Base-by-base conservation (phyloP, 2,888 invertebrate genomes). In the Lymantria dispar region DNA sequence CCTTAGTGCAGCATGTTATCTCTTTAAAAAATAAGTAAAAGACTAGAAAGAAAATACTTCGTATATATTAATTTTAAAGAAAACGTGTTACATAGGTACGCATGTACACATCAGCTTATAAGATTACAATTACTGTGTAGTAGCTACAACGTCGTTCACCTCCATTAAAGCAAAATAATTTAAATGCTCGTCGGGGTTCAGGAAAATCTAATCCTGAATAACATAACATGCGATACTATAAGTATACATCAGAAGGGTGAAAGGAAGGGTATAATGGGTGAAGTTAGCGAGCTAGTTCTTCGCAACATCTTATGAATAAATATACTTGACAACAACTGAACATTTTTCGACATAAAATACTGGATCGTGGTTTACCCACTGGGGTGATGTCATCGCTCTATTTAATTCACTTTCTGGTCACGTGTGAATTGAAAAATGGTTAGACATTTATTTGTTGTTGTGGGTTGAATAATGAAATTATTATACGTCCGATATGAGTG, bases 351-450 rank as follows among this genome's bases (percentile, higher is more conserved):
- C 58, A 64, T 62, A 67, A 69, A 66, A 64, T 56, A 62, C 56
- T 62, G 60, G 64, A 56, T 67, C 58, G 62, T 55, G 62, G 57
- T 54, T 64, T 56, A 57, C 53, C 54, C 48, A 43, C 51, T 53
- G 49, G 52, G 48, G 54, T 53, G 66, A 69, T 70, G 60, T 66
- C 72, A 68, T 69, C 63, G 70, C 54, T 66, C 56, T 60, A 61
- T 65, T 58, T 66, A 62, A 68, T 75, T 58, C 54, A 66, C 52
- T 74, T 78, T 76, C 74, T 52, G 75, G 78, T 82, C 85, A 85
- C 84, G 84, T 80, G 76, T 78, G 67, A 64, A 74, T 76, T 85
- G 79, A 84, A 82, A 85, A 84, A 83, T 85, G 80, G 80, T 75
- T 70, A 72, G 72, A 22, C 68, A 70, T 72, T 72, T 67, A 70